Conservation (phyloP, 2,113 vertebrate genomes). For the Phalacrocorax aristotelis region DNA sequence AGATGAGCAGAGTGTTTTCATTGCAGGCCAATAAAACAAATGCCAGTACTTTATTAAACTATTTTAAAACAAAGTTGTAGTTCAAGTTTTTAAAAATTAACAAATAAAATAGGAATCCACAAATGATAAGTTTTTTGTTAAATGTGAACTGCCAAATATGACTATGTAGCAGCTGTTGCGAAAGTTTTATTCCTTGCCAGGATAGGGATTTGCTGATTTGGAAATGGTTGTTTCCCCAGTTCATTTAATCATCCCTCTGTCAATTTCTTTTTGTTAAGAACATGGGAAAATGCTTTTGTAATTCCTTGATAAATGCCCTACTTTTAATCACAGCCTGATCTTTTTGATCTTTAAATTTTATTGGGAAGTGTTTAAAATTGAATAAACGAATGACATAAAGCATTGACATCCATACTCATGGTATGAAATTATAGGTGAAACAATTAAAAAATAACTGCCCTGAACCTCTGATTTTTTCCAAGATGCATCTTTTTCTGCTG, state of each 20-base stretch:
- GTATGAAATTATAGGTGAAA: neutral
- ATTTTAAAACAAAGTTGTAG: neutral
- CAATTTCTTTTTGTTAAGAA: neutral
- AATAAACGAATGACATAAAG: neutral
- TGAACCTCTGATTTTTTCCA: neutral
- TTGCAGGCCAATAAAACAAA: neutral
- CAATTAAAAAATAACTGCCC: neutral
- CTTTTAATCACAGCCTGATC: neutral
- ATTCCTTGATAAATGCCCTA: neutral
- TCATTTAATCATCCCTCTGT: neutral
- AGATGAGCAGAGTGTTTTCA: neutral
- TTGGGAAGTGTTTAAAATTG: neutral
- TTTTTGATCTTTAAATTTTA: neutral
- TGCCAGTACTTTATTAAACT: neutral
- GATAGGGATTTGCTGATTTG: conserved; percentile 24
- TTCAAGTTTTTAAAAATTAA: neutral
- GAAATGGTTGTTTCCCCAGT: neutral
- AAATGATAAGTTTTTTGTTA: neutral
- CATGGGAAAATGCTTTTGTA: neutral
- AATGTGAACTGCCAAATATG: neutral
- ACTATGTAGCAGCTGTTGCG: neutral
- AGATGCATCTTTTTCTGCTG: neutral
- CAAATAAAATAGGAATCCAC: neutral
- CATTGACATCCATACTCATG: neutral
- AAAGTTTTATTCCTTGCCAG: neutral